Evolutionary conservation across 2,888 invertebrate genomes (phyloP).

Genomic region (Campopleginae sp.): DNA sequence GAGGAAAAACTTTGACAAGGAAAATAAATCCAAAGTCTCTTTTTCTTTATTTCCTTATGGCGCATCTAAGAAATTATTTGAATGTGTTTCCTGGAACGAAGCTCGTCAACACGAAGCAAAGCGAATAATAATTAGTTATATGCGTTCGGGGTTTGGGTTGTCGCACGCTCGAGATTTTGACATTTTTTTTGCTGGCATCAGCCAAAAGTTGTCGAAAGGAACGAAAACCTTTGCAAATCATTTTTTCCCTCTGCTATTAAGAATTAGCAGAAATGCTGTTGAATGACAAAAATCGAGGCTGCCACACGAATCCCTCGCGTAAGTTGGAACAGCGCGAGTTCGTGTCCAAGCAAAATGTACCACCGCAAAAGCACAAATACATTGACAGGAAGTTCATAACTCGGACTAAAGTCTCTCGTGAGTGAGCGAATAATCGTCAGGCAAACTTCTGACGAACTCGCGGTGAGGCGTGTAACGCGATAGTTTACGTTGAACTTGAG

Average conservation of each 20-base stretch:
- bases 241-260: background rate
- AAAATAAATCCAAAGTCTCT: slow-evolving; percentile 48
- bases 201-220: background rate
- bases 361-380: background rate
- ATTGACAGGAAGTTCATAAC: slow-evolving; percentile 1
- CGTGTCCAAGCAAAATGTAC: background rate
- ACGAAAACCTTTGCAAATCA: background rate
- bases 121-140: slow-evolving; percentile 33
- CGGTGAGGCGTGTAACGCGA: slow-evolving; percentile 67
- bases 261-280: background rate
- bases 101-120: background rate
- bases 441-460: slow-evolving; percentile 50
- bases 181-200: background rate
- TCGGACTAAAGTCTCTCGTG: background rate
- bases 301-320: background rate
- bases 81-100: background rate
- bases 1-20: slow-evolving; percentile 71
- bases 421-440: slow-evolving; percentile 55
- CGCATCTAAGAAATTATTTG: slow-evolving; percentile 17
- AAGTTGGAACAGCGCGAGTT: background rate
- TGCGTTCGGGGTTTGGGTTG: slow-evolving; percentile 12
- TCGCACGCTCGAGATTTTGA: background rate
- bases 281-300: background rate
- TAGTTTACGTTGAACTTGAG: slow-evolving; percentile 73
- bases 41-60: background rate